Evolutionary conservation across 37 sponge, comb jelly and placozoan species (phyloP).

Genomic region (Oopsacas minuta): DNA sequence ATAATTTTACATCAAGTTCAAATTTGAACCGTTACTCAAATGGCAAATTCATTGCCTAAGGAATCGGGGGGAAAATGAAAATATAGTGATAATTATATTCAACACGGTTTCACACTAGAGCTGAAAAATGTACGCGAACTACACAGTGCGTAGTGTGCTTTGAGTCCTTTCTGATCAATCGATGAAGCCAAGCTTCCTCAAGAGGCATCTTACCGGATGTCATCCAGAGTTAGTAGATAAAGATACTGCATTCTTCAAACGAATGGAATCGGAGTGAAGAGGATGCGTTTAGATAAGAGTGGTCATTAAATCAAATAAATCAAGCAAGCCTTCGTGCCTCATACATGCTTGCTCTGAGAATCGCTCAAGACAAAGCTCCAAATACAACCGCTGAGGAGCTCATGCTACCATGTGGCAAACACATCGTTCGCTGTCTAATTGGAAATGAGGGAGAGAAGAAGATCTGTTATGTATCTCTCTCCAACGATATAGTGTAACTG

Average conservation of each 20-base stretch:
- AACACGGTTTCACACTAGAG: constrained; percentile 7
- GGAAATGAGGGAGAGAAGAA: constrained; percentile 15
- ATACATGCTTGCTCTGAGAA: constrained; percentile 19
- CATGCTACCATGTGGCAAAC: constrained; percentile 6
- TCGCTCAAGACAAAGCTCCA: constrained; percentile 18
- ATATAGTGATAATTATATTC: constrained; percentile 18
- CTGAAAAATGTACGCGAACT: constrained; percentile 17
- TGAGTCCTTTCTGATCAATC: constrained; percentile 14
- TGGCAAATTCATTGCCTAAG: constrained; percentile 15
- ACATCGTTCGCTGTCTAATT: constrained; percentile 20
- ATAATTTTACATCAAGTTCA: constrained; percentile 1
- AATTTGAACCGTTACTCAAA: constrained; percentile 16
- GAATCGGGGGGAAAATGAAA: constrained; percentile 9
- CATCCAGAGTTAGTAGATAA: constrained; percentile 16
- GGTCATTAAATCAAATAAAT: constrained; percentile 18
- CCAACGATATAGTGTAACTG: neutral
- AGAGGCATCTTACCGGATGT: constrained; percentile 19
- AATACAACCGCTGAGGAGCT: constrained; percentile 15
- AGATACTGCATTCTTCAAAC: constrained; percentile 18
- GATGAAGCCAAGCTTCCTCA: constrained; percentile 17
- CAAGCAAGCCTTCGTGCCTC: constrained; percentile 15
- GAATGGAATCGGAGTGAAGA: constrained; percentile 19
- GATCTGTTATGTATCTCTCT: constrained; percentile 16
- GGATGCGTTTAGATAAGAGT: constrained; percentile 13
- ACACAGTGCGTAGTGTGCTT: constrained; percentile 20